A percentile compares a stretch with the other conserved stretches of the same genome.
phyloP scores from a whole-genome alignment of 2,113 vertebrate genomes.

The Tapirus terrestris region DNA sequence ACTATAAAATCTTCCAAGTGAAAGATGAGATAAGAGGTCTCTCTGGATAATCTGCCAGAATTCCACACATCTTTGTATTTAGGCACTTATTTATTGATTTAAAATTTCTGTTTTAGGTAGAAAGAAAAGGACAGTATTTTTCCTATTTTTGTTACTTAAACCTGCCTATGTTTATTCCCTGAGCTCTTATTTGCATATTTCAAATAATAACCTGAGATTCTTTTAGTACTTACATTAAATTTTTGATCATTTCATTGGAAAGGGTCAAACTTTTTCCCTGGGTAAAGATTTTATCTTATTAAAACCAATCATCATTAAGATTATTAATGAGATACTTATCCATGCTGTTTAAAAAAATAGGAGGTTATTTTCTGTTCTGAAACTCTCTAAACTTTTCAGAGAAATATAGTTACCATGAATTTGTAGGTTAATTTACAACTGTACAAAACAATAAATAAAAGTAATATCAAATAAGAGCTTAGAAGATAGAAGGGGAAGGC shows the following conservation, averaged over 20 bases:
- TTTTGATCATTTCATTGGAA: not conserved
- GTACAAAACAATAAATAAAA: not conserved
- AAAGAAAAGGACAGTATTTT: not conserved
- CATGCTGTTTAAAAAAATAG: not conserved
- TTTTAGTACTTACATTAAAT: not conserved
- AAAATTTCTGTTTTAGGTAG: not conserved
- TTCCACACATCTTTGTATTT: not conserved
- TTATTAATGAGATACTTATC: not conserved
- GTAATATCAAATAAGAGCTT: not conserved
- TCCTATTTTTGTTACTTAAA: not conserved
- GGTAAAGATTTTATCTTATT: not conserved
- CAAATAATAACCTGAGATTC: not conserved
- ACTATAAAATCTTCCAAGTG: conserved; percentile 57
- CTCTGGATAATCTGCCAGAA: conserved; percentile 9
- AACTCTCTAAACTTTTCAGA: not conserved
- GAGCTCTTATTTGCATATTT: not conserved
- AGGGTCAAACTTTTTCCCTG: not conserved
- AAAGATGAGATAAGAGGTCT: conserved; percentile 28
- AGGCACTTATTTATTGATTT: not conserved
- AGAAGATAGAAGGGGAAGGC: not conserved
- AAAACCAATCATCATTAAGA: not conserved
- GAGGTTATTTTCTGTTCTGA: not conserved
- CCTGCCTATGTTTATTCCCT: not conserved
- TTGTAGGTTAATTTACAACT: not conserved
- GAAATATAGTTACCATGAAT: not conserved